phyloP scores from a whole-genome alignment of 2,797 vertebrate species.

The Psittacula derbiana region DNA sequence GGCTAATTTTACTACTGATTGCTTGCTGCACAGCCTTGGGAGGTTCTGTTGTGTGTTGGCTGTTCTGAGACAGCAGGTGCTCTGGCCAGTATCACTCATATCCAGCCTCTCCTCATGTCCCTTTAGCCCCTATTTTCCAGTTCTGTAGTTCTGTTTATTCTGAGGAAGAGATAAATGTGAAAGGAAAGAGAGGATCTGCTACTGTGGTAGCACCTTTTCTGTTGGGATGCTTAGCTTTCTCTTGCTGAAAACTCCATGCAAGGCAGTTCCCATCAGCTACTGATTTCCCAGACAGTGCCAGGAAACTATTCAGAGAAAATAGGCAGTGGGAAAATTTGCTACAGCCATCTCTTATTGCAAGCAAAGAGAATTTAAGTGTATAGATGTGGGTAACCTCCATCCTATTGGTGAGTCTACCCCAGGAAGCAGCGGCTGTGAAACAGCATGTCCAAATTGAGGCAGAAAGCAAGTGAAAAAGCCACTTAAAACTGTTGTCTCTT shows the following conservation, averaged over 20 bases:
- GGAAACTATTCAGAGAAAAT: not conserved
- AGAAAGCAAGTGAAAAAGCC: not conserved
- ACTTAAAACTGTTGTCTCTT: not conserved
- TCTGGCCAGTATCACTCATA: fast-evolving
- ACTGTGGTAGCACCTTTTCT: not conserved
- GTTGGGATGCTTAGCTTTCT: not conserved
- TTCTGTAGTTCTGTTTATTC: not conserved
- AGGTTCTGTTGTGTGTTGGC: not conserved
- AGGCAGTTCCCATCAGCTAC: not conserved
- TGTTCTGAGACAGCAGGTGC: not conserved
- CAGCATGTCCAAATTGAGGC: not conserved
- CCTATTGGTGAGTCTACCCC: not conserved
- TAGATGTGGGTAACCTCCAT: not conserved
- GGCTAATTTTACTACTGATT: not conserved
- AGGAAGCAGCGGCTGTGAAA: not conserved
- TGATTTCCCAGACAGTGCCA: not conserved
- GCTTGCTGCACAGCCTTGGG: not conserved
- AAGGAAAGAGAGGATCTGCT: not conserved
- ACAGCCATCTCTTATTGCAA: not conserved
- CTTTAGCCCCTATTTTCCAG: not conserved
- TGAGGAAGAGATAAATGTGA: not conserved
- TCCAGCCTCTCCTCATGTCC: not conserved
- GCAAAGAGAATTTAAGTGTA: not conserved
- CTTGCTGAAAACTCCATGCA: not conserved
- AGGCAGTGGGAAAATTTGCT: not conserved